These are phyloP conservation scores for Denticeps clupeoides DNA, from an alignment of 2,797 vertebrate species.

Conservation along the genomic window DNA sequence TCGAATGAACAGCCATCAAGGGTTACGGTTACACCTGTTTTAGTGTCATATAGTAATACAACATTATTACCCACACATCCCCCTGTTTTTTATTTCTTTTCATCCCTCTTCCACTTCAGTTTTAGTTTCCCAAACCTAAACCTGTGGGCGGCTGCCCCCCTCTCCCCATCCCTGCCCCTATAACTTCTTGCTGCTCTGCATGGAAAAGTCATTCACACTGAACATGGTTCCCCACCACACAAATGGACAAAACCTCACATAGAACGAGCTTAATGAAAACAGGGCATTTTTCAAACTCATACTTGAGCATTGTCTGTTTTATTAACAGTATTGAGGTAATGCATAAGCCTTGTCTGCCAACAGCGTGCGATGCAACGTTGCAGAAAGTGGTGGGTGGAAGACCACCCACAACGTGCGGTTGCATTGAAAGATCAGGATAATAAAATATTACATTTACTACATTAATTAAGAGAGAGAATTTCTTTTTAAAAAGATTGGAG, in stretches of 20 bases:
- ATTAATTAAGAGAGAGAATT: constrained; percentile 26
- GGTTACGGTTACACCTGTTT: too few relatives aligned
- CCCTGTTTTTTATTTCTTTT: not conserved
- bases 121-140: too few relatives aligned
- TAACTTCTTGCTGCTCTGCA: constrained; percentile 17
- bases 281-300: constrained; percentile 19
- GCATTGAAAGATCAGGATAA: constrained; percentile 21
- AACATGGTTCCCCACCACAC: constrained; percentile 18
- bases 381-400: constrained; percentile 8
- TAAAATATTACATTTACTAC: constrained; percentile 32
- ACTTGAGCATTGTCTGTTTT: constrained; percentile 10
- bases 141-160: too few relatives aligned
- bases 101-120: not conserved
- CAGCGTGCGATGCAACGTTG: constrained; percentile 13
- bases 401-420: constrained; percentile 32
- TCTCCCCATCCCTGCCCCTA: not conserved
- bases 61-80: not conserved
- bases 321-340: constrained; percentile 28
- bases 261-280: constrained; percentile 17
- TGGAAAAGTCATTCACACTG: constrained; percentile 14
- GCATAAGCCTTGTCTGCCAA: constrained; percentile 20
- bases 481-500: constrained; percentile 21
- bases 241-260: constrained; percentile 17
- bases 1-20: too few relatives aligned
- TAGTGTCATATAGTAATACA: too few relatives aligned